These are phyloP conservation scores for Agrochola litura DNA, from an alignment of 2,888 invertebrate species.

Conservation along the genomic window DNA sequence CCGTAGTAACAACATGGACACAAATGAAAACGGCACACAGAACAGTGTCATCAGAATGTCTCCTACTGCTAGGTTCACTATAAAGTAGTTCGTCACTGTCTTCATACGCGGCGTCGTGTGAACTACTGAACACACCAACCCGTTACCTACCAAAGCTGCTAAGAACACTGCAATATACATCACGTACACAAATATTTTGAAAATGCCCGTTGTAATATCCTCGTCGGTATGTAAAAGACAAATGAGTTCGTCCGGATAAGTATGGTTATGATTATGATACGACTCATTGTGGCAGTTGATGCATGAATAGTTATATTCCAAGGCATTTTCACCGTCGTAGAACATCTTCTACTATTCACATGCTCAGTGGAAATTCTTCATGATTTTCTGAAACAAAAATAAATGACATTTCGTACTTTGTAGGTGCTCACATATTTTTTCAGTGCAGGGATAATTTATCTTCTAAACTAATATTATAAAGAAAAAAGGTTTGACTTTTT, in stretches of 20 bases:
- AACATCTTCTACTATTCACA: slow-evolving; percentile 41
- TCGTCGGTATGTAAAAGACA: slow-evolving; percentile 46
- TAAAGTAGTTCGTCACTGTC: slow-evolving; percentile 98
- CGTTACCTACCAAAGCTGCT: slow-evolving; percentile 93
- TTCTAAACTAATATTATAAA: no score
- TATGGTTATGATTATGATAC: slow-evolving; percentile 23
- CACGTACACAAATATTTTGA: slow-evolving; percentile 88
- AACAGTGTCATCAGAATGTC: slow-evolving; percentile 97
- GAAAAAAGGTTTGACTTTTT: no score
- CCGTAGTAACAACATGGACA: slow-evolving; percentile 94
- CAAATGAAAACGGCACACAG: slow-evolving; percentile 97
- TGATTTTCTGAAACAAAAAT: slow-evolving; percentile 46
- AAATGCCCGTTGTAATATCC: slow-evolving; percentile 29
- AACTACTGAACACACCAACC: slow-evolving; percentile 96
- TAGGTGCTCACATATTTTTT: neutral
- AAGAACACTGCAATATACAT: slow-evolving; percentile 94
- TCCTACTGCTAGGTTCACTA: slow-evolving; percentile 96
- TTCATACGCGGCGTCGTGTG: slow-evolving; percentile 95
- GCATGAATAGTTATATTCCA: slow-evolving; percentile 34
- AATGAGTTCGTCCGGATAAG: slow-evolving; percentile 39
- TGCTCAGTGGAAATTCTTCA: slow-evolving; percentile 22
- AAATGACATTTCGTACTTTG: neutral
- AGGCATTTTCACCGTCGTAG: slow-evolving; percentile 18
- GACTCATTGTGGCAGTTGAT: slow-evolving; percentile 40
- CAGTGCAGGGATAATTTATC: neutral